A percentile compares a stretch with the other conserved stretches of the same genome.
phyloP scores from a whole-genome alignment of 2,888 invertebrate species.

The Ferrisia virgata region DNA sequence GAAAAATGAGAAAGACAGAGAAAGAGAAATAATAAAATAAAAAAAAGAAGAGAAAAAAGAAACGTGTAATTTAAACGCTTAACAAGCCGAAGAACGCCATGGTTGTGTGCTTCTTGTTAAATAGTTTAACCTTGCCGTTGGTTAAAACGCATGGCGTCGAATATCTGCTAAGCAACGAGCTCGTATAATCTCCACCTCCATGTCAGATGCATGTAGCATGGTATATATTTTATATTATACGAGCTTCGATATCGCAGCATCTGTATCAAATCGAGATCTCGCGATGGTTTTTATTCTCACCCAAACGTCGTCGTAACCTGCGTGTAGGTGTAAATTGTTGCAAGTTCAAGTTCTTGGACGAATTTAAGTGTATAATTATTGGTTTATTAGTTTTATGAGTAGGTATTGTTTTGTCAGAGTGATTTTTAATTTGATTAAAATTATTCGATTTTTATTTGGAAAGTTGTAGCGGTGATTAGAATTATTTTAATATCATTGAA shows the following conservation, averaged over 20 bases:
- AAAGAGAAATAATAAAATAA: too few relatives aligned
- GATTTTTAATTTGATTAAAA: too few relatives aligned
- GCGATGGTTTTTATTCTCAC: not conserved
- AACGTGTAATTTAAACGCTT: constrained; percentile 33
- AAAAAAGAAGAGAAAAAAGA: not conserved
- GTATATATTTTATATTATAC: too few relatives aligned
- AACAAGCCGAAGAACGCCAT: constrained; percentile 37
- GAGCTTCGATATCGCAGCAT: not conserved
- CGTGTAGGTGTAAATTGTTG: not conserved
- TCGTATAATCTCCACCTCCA: constrained; percentile 20
- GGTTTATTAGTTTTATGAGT: too few relatives aligned
- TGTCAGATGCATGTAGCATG: not conserved
- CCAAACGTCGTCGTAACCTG: too few relatives aligned
- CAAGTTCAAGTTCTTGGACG: not conserved
- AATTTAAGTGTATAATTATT: too few relatives aligned
- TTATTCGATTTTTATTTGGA: too few relatives aligned
- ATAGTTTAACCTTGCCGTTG: constrained; percentile 45
- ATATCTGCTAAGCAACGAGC: constrained; percentile 38
- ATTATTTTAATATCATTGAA: too few relatives aligned
- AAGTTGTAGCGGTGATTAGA: too few relatives aligned
- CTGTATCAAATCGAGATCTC: not conserved
- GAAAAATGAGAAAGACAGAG: not conserved
- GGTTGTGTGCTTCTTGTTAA: constrained; percentile 36
- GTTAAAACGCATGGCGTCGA: constrained; percentile 44
- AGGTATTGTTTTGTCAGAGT: too few relatives aligned